Evolutionary conservation across 2,113 vertebrate genomes (phyloP).

Genomic region (Acanthochromis polyacanthus): DNA sequence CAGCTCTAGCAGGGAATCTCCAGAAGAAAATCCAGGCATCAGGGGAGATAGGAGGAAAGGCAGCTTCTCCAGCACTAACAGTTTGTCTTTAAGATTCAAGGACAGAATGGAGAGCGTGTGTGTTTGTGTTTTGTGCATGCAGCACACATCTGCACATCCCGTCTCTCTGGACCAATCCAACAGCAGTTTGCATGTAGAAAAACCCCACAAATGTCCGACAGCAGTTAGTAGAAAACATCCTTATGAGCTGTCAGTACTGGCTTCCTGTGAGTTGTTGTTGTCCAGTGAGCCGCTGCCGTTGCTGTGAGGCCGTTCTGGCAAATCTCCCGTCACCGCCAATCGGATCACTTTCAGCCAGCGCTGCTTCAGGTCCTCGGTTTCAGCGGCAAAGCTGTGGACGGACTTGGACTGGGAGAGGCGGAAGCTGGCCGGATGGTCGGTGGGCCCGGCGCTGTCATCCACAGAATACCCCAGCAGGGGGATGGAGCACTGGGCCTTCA

Average conservation of each 20-base stretch:
- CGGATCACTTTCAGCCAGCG: slow-evolving; percentile 94
- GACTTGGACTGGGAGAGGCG: slow-evolving; percentile 96
- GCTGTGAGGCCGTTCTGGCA: slow-evolving; percentile 71
- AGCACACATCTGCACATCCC: background rate
- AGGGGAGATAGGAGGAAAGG: slow-evolving; percentile 27
- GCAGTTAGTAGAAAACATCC: background rate
- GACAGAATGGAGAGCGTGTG: slow-evolving; percentile 18
- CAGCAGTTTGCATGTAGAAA: background rate
- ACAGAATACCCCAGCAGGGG: slow-evolving; percentile 95
- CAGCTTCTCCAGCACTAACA: slow-evolving; percentile 71
- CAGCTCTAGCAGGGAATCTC: slow-evolving; percentile 37
- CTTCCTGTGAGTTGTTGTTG: slow-evolving; percentile 67
- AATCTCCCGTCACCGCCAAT: slow-evolving; percentile 92
- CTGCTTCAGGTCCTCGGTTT: slow-evolving; percentile 94
- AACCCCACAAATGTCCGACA: background rate
- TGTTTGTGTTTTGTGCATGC: slow-evolving; percentile 17
- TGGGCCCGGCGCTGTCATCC: slow-evolving; percentile 86
- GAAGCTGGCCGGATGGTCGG: slow-evolving; percentile 91
- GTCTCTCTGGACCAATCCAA: background rate
- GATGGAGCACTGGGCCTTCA: slow-evolving; percentile 95
- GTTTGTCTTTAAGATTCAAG: slow-evolving; percentile 19
- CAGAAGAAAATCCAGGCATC: slow-evolving; percentile 43
- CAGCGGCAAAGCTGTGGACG: slow-evolving; percentile 93
- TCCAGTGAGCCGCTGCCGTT: slow-evolving; percentile 55
- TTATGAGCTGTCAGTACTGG: slow-evolving; percentile 71